Base-by-base conservation (phyloP, 2,888 invertebrate species). In the Acleris sparsana region DNA sequence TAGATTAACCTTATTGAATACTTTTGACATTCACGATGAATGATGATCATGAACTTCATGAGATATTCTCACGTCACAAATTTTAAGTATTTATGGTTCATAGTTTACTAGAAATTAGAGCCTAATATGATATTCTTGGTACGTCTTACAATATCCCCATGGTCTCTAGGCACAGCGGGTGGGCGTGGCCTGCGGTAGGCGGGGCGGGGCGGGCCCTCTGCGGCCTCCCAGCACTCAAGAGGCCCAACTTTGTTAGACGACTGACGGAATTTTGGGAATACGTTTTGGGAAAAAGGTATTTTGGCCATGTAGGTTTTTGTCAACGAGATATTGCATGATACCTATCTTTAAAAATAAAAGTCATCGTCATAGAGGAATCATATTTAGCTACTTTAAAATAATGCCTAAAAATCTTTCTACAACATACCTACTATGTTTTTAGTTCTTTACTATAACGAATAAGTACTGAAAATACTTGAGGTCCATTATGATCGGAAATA, bases 101-200 rank as follows among this genome's bases (percentile, higher is more conserved):
- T 55, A 62, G 56, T 60, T 49, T 55, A 55, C 49, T 55, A 55
- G 53, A 60, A 65, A 60, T 60, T 55, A 62, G 48, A 18, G 48
- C 5, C 55, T 65, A 65, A 65, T 65, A 60, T 55, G 29, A 43
- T 55, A 65, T 65, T 65, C 64, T 60, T 43, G 44, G 51, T 46
- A 55, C 49, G 64, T 65, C 60, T 65, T 65, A 60, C 17, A 53
- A 53, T 51, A 60, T 18, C 70, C 73, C 60, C 60, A 51, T 78
- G 82, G 78, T 88, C 89, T 89, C 89, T 83, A 84, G 86, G 84
- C 84, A 81, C 77, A 77, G 60, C 49, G 17, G 68, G 69, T 80
- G 79, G 91, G 91, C 90, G 92, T 88, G 87, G 82, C 80, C 49
- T 74, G 56, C 17, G 69, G 74, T 85, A 79, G 92, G 92, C 92